These are phyloP conservation scores for Proales similis DNA, from an alignment of 1,140 invertebrate genomes.

Conservation along the genomic window DNA sequence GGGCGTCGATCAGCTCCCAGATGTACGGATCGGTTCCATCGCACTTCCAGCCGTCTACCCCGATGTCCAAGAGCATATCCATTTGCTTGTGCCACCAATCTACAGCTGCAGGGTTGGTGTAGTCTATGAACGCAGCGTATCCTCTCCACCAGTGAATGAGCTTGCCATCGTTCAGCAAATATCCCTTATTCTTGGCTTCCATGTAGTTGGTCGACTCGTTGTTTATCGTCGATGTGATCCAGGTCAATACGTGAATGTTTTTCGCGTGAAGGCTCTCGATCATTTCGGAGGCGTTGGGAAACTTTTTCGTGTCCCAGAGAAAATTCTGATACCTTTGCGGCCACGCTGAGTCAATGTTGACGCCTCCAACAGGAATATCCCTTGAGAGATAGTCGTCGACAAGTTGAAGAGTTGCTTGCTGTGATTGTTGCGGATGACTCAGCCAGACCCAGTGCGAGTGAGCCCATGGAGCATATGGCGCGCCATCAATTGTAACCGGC, in stretches of 20 bases:
- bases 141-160: constrained; percentile 22
- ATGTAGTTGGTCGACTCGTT: constrained; percentile 18
- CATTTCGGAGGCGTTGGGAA: constrained; percentile 1
- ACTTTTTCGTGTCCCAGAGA: constrained; percentile 20
- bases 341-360: constrained; percentile 31
- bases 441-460: constrained; percentile 30
- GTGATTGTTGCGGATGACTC: constrained; percentile 10
- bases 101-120: constrained; percentile 12
- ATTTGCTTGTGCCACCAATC: constrained; percentile 35
- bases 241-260: constrained; percentile 10
- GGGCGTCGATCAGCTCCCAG: constrained; percentile 3
- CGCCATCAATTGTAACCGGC: background rate
- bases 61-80: constrained; percentile 18
- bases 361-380: constrained; percentile 6
- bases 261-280: constrained; percentile 11
- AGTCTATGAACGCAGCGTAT: constrained; percentile 1
- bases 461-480: constrained; percentile 23
- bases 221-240: constrained; percentile 27
- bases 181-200: constrained; percentile 3
- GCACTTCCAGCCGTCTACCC: constrained; percentile 27
- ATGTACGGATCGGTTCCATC: constrained; percentile 34
- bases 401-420: background rate
- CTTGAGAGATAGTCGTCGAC: constrained; percentile 2
- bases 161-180: constrained; percentile 27
- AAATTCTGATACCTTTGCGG: constrained; percentile 23